Evolutionary conservation across 2,888 invertebrate genomes (phyloP), one percentile per base, ranked within the genome.

Genomic region (Lepidochitona cinerea): DNA sequence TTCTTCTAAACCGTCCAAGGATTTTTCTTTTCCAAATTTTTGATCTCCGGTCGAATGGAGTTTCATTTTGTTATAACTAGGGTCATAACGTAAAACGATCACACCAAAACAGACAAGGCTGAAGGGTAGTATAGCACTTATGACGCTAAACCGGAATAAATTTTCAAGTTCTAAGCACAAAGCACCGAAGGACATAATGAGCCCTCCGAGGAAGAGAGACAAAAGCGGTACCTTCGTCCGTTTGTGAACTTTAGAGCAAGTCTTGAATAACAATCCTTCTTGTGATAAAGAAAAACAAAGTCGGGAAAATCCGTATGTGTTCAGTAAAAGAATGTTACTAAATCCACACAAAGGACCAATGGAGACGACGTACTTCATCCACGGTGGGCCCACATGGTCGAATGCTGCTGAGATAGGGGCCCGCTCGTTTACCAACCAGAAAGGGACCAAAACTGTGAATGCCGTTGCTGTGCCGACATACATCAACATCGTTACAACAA

Each of bases 61-160:
- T 52, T 72, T 76, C n/a, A 79, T 72, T 36, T 79, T 52, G 70
- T 59, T 59, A 41, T 64, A 54, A 49, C 6, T 77, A 4, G 80
- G 78, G 35, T 94, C 92, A 86, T 96, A 96, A 64, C 96, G 93
- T 72, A 97, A 91, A 68, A 97, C 94, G 70, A 97, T 95, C 18
- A 97, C 95, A 74, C 95, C 95, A 12, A 96, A 95, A 79, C 96
- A 96, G 6, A 97, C 96, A 77, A 97, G 95, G 3, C 96, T 96
- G 88, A 96, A 97, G 0, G 75, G 73, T 18, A 85, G 59, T 49
- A 88, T 80, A 37, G 83, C 83, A 14, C 83, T 82, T 12, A 97
- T 96, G 0, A 97, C 96, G 95, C 97, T 96, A 88, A 97, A 96
- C 87, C 97, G 96, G 0, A 97, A 96, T 41, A 97, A 92, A 83